Conservation (phyloP, 2,113 vertebrate genomes). For the Nyctibius bracteatus region DNA sequence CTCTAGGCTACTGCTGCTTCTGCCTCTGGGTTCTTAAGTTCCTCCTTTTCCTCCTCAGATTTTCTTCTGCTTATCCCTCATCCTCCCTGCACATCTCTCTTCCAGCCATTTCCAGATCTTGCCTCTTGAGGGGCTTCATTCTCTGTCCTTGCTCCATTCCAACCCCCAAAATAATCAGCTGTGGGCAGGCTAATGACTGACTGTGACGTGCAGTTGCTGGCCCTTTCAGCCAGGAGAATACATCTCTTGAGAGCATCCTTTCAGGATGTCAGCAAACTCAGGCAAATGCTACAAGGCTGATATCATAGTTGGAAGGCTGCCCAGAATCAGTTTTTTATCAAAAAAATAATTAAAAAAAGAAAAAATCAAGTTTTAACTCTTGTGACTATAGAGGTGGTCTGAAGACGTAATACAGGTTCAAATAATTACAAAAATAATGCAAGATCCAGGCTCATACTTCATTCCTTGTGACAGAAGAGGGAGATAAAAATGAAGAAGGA, state of each 20-base stretch:
- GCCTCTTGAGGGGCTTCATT: not conserved
- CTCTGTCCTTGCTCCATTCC: not conserved
- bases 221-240: not conserved
- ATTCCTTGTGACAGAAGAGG: not conserved
- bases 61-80: not conserved
- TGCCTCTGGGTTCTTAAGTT: not conserved
- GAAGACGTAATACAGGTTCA: not conserved
- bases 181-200: not conserved
- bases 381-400: not conserved
- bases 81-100: not conserved
- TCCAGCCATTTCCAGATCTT: not conserved
- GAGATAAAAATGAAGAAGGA: not conserved
- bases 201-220: not conserved
- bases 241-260: constrained; percentile 16
- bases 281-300: constrained; percentile 3
- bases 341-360: not conserved
- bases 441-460: not conserved
- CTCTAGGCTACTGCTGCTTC: not conserved
- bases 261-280: constrained; percentile 39
- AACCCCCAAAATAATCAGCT: not conserved
- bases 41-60: not conserved
- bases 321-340: not conserved
- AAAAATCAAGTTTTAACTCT: not conserved
- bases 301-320: constrained; percentile 41
- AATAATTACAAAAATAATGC: not conserved